Evolutionary conservation across 2,888 invertebrate genomes (phyloP).

Genomic region (Andrena haemorrhoa): DNA sequence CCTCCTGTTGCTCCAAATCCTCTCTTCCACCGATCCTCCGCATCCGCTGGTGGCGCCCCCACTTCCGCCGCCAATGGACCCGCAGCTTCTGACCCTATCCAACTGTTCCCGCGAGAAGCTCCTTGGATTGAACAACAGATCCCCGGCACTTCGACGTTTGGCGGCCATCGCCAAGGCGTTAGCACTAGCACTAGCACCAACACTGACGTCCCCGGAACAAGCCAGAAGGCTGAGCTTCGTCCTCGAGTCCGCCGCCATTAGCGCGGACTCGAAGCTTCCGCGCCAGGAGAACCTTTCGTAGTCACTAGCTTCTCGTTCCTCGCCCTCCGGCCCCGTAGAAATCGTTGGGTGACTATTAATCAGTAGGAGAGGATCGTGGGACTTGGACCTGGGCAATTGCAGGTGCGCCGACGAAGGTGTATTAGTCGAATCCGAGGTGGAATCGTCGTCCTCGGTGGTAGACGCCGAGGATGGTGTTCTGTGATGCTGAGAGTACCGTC

Average conservation of each 20-base stretch:
- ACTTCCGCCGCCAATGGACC: conserved; percentile 91
- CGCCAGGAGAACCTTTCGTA: conserved; percentile 96
- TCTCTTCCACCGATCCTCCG: conserved; percentile 82
- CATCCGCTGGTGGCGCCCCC: conserved; percentile 88
- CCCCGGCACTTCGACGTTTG: conserved; percentile 93
- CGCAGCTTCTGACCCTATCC: conserved; percentile 92
- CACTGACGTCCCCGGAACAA: conserved; percentile 86
- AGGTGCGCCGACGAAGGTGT: conserved; percentile 84
- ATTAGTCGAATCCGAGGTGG: conserved; percentile 88
- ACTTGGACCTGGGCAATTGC: conserved; percentile 91
- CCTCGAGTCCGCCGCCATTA: conserved; percentile 94
- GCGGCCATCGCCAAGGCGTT: conserved; percentile 90
- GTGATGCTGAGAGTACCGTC: conserved; percentile 87
- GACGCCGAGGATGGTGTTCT: conserved; percentile 87
- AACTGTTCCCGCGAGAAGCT: conserved; percentile 92
- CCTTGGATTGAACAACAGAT: conserved; percentile 92
- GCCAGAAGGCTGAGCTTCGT: conserved; percentile 90
- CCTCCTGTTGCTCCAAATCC: conserved; percentile 83
- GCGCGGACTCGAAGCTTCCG: conserved; percentile 96
- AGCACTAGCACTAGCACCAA: conserved; percentile 86
- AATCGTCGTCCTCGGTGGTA: conserved; percentile 90
- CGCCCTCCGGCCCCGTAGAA: conserved; percentile 78
- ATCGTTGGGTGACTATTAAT: conserved; percentile 79
- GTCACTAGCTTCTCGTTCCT: conserved; percentile 90
- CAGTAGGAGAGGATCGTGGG: conserved; percentile 90